Percentiles rank a stretch among this genome's conserved stretches.
These are phyloP conservation scores for Diadumene lineata DNA, from an alignment of 92 coral and sea anemone genomes.

Conservation along the genomic window DNA sequence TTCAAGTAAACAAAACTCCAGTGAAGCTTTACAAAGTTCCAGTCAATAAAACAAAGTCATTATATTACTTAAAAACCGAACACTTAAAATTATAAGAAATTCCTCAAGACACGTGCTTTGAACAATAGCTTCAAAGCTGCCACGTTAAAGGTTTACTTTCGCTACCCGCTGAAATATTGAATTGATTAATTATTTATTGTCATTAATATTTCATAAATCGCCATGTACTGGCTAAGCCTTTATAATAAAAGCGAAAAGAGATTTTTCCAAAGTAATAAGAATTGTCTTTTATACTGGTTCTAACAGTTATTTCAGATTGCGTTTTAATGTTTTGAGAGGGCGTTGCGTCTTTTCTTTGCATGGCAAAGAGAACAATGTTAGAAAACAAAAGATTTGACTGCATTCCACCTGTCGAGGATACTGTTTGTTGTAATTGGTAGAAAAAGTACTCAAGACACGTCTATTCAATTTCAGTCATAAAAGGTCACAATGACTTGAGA, in stretches of 20 bases:
- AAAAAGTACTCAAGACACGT: too few species aligned
- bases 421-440: conserved; percentile 13
- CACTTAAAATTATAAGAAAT: not conserved
- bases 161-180: conserved; percentile 13
- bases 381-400: conserved; percentile 1
- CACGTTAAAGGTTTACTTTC: conserved; percentile 12
- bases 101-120: conserved; percentile 1
- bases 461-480: too few species aligned
- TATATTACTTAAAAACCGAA: not conserved
- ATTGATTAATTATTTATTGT: conserved; percentile 7
- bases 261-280: not conserved
- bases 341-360: conserved; percentile 5
- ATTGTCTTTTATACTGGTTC: too few species aligned
- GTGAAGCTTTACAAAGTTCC: not conserved
- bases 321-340: not conserved
- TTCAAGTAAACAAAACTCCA: too few species aligned
- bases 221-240: not conserved
- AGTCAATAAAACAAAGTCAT: not conserved
- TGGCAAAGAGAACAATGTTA: conserved; percentile 10
- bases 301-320: too few species aligned
- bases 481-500: too few species aligned
- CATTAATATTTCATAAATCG: conserved; percentile 6
- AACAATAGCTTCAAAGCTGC: not conserved
- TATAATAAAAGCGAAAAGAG: not conserved
- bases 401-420: conserved; percentile 10